Evolutionary conservation across 1,140 invertebrate species (phyloP).

Genomic region (Aphelinus certus): DNA sequence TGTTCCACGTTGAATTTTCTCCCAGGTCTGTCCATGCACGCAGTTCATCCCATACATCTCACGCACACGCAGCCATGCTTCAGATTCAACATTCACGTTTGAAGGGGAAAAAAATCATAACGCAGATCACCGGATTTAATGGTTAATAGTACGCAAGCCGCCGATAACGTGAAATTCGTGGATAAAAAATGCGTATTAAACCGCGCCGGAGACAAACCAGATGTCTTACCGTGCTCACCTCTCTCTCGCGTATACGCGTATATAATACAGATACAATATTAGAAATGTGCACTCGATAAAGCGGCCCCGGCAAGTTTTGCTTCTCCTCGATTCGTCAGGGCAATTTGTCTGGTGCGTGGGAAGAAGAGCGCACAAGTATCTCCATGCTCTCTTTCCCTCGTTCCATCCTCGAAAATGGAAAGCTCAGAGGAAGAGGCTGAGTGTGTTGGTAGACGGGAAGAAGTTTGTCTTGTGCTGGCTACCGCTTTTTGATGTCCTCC

Average conservation of each 20-base stretch:
- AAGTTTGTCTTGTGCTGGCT: too few relatives aligned
- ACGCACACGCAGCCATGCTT: too few relatives aligned
- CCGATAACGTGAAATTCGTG: constrained; percentile 26
- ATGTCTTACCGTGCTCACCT: background rate
- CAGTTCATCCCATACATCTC: too few relatives aligned
- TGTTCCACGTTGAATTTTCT: too few relatives aligned
- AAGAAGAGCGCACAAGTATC: constrained; percentile 2
- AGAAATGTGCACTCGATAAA: background rate
- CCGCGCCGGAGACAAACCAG: constrained; percentile 31
- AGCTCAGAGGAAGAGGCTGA: background rate
- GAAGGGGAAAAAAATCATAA: too few relatives aligned
- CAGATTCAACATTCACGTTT: too few relatives aligned
- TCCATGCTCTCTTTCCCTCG: background rate
- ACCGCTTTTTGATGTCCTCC: too few relatives aligned
- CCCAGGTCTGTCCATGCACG: too few relatives aligned
- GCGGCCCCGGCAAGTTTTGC: constrained; percentile 10
- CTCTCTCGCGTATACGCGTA: background rate
- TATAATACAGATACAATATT: constrained; percentile 9
- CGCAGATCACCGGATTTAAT: too few relatives aligned
- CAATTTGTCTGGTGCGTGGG: constrained; percentile 14
- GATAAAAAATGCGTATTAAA: constrained; percentile 26
- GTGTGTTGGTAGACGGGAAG: too few relatives aligned
- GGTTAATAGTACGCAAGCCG: too few relatives aligned
- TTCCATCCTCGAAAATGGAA: constrained; percentile 4
- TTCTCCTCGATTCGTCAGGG: background rate